Conservation (phyloP, 1,140 invertebrate genomes). For the Brachionus calyciflorus region DNA sequence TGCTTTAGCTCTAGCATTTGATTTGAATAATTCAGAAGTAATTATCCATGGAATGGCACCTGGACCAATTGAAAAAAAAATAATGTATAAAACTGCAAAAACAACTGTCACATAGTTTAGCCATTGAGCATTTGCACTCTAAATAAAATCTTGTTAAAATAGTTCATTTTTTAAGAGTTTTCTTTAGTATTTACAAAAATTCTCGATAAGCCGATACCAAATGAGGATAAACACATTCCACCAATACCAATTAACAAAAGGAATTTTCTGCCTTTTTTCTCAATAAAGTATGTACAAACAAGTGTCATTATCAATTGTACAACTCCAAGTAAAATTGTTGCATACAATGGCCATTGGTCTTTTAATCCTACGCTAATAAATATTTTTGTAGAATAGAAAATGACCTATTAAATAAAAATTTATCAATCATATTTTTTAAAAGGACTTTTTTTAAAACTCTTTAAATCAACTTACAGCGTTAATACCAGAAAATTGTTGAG, state of each 20-base stretch:
- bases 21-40: constrained; percentile 90
- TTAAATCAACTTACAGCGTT: constrained; percentile 17
- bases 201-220: constrained; percentile 12
- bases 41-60: constrained; percentile 90
- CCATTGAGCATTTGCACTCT: constrained; percentile 68
- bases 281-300: constrained; percentile 61
- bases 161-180: background rate
- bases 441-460: too few species aligned
- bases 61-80: constrained; percentile 82
- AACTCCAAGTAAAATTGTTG: constrained; percentile 70
- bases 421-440: background rate
- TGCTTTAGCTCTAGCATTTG: constrained; percentile 91
- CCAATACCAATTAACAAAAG: constrained; percentile 72
- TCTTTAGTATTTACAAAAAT: constrained; percentile 24
- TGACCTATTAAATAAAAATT: background rate
- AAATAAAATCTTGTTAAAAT: constrained; percentile 59
- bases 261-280: constrained; percentile 71
- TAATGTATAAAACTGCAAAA: constrained; percentile 75
- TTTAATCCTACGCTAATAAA: constrained; percentile 68
- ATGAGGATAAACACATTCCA: constrained; percentile 11
- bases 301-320: constrained; percentile 71
- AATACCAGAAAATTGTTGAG: constrained; percentile 19
- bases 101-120: constrained; percentile 80
- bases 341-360: constrained; percentile 65
- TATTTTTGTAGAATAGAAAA: constrained; percentile 69